Conservation (phyloP, 2,797 vertebrate genomes). For the Oryzias sinensis region DNA sequence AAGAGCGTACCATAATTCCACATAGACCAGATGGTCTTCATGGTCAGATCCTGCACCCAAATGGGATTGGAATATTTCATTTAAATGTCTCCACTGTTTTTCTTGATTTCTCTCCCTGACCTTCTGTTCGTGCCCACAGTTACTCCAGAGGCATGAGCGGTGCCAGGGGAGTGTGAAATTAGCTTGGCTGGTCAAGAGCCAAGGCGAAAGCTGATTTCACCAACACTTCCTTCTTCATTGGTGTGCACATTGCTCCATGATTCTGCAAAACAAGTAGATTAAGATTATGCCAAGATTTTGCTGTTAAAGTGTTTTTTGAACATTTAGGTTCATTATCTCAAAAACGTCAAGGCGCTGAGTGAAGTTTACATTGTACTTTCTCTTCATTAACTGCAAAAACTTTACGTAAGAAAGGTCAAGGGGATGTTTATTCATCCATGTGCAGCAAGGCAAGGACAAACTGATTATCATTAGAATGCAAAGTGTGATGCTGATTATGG, state of each 20-base stretch:
- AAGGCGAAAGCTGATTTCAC: constrained; percentile 42
- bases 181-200: constrained; percentile 67
- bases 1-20: constrained; percentile 44
- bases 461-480: constrained; percentile 55
- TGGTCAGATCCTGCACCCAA: constrained; percentile 48
- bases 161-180: constrained; percentile 82
- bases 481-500: constrained; percentile 63
- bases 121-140: constrained; percentile 70
- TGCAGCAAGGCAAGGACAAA: constrained; percentile 63
- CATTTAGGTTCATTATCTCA: constrained; percentile 11
- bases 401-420: constrained; percentile 22
- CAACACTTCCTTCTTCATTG: constrained; percentile 38
- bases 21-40: constrained; percentile 57
- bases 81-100: constrained; percentile 33
- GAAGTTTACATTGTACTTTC: constrained; percentile 18
- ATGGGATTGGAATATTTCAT: constrained; percentile 57
- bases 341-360: constrained; percentile 21
- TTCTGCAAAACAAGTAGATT: constrained; percentile 33
- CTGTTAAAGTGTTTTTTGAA: too few species aligned
- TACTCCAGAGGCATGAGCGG: constrained; percentile 67
- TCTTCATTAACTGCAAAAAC: constrained; percentile 27
- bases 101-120: constrained; percentile 54
- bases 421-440: constrained; percentile 48
- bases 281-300: constrained; percentile 11
- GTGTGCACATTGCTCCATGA: constrained; percentile 20